Percentiles rank a stretch among this genome's conserved stretches.
Conservation (phyloP, 2,113 vertebrate species). For the Mola mola region DNA sequence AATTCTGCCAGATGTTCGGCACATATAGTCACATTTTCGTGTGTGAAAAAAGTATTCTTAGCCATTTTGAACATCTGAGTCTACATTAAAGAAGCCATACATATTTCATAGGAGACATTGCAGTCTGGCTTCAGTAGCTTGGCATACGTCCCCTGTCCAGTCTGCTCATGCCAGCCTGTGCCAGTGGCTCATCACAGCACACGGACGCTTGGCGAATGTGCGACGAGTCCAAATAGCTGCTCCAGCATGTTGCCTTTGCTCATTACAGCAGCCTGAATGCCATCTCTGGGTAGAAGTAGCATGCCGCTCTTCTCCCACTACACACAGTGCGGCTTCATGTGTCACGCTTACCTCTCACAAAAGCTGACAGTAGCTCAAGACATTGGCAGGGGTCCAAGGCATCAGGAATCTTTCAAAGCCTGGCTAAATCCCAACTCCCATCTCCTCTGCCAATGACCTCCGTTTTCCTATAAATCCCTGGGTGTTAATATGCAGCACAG, state of each 20-base stretch:
- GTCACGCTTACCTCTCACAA: constrained; percentile 17
- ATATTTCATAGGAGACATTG: not conserved
- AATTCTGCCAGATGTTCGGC: too few species aligned
- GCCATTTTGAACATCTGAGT: not conserved
- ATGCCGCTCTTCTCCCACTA: constrained; percentile 32
- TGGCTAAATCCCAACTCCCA: constrained; percentile 18
- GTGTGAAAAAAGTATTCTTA: too few species aligned
- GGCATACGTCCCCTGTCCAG: constrained; percentile 38
- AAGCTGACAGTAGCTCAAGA: constrained; percentile 37
- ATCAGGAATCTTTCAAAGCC: constrained; percentile 49
- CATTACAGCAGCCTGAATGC: constrained; percentile 44
- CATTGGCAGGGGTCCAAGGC: constrained; percentile 32
- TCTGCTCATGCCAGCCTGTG: constrained; percentile 19
- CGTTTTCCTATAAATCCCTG: constrained; percentile 12
- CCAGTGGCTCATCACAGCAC: constrained; percentile 19
- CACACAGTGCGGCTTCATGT: constrained; percentile 47
- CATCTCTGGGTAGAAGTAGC: constrained; percentile 33
- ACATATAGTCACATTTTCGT: too few species aligned
- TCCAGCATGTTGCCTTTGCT: constrained; percentile 42
- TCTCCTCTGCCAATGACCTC: constrained; percentile 3
- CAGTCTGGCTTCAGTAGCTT: constrained; percentile 37
- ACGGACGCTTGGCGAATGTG: constrained; percentile 28
- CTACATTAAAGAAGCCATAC: not conserved
- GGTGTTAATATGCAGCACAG: constrained; percentile 58
- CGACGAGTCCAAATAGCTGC: constrained; percentile 26